phyloP scores from a whole-genome alignment of 2,113 vertebrate genomes.

The Erythrolamprus reginae region DNA sequence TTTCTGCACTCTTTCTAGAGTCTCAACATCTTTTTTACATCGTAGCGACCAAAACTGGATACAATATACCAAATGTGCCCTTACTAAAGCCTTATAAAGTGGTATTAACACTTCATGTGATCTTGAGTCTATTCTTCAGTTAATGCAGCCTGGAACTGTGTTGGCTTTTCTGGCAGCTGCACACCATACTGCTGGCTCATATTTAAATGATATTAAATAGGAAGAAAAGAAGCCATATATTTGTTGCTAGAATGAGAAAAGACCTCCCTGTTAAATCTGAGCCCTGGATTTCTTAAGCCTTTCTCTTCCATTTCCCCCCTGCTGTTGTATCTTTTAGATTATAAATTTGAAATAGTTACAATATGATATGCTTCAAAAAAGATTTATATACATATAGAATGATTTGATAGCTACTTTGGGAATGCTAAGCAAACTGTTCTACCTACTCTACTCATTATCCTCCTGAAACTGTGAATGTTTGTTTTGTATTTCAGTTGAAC shows the following conservation, averaged over 20 bases:
- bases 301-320: background rate
- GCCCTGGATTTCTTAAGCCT: background rate
- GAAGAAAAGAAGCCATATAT: background rate
- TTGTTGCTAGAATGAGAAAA: background rate
- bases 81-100: too few species aligned
- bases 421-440: background rate
- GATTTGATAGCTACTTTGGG: background rate
- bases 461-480: slow-evolving; percentile 4
- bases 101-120: too few species aligned
- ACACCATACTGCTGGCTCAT: too few species aligned
- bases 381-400: background rate
- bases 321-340: background rate
- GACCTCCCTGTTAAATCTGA: background rate
- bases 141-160: too few species aligned
- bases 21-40: too few species aligned
- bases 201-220: background rate
- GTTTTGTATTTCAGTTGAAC: background rate
- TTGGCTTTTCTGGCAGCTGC: too few species aligned
- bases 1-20: too few species aligned
- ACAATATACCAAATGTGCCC: too few species aligned
- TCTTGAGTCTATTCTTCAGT: too few species aligned
- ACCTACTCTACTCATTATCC: background rate
- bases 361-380: background rate
- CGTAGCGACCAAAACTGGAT: too few species aligned
- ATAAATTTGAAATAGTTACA: background rate